Conservation (phyloP, 2,888 invertebrate species). For the Xylota sylvarum region DNA sequence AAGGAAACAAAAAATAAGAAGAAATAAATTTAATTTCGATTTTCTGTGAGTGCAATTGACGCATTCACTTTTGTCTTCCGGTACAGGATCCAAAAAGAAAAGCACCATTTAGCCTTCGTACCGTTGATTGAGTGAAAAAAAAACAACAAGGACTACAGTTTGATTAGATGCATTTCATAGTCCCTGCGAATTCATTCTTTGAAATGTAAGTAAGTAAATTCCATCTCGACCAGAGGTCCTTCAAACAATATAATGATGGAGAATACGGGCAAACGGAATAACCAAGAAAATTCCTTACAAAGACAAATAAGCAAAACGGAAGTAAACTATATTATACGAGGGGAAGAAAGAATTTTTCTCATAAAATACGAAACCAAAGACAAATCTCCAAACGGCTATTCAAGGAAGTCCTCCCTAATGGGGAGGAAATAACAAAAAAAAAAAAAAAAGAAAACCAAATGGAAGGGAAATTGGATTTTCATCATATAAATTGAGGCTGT, state of each 20-base stretch:
- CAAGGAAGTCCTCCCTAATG: constrained; percentile 1
- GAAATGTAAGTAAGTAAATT: constrained; percentile 27
- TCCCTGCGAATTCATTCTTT: neutral
- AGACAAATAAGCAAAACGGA: constrained; percentile 48
- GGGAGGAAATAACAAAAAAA: neutral
- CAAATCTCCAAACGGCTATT: constrained; percentile 13
- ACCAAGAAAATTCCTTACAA: neutral
- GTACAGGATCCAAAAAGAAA: neutral
- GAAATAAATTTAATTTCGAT: neutral
- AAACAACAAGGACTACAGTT: neutral
- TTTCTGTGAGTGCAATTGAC: constrained; percentile 28
- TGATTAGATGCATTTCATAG: constrained; percentile 10
- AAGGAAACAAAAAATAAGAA: neutral
- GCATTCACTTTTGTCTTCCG: constrained; percentile 26
- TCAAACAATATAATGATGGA: constrained; percentile 7
- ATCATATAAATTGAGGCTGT: constrained; percentile 55
- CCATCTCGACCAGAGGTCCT: constrained; percentile 10
- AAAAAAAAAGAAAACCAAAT: constrained; percentile 13
- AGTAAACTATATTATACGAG: constrained; percentile 40
- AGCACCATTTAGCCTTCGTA: constrained; percentile 3
- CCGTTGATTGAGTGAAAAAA: constrained; percentile 25
- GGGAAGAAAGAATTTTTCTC: constrained; percentile 28
- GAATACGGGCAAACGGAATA: neutral
- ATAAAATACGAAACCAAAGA: constrained; percentile 23
- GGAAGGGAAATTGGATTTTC: constrained; percentile 63